These are phyloP conservation scores for Caenorhabditis elegans DNA, from an alignment of 1,140 invertebrate species.

Conservation along the genomic window WBcel235 BX284606.5:8664501-8665000, in stretches of 20 bases:
- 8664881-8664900: conserved; percentile 13
- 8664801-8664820: conserved; percentile 50
- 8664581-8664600: conserved; percentile 49
- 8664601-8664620: conserved; percentile 35
- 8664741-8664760: not conserved
- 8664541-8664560: conserved; percentile 54
- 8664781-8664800: conserved; percentile 30
- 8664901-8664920: conserved; percentile 42
- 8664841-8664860: conserved; percentile 51
- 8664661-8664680: not conserved
- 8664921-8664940: not conserved
- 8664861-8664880: conserved; percentile 48
- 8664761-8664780: not conserved
- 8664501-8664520: conserved; percentile 60
- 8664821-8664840: conserved; percentile 39
- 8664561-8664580: conserved; percentile 56
- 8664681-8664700: conserved; percentile 42
- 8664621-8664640: conserved; percentile 33
- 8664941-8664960: conserved; percentile 6
- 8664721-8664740: not conserved
- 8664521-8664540: conserved; percentile 62
- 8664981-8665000: conserved; percentile 39
- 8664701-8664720: conserved; percentile 51
- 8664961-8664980: conserved; percentile 23
- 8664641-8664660: conserved; percentile 4